These are phyloP conservation scores for Tragelaphus oryx DNA, from an alignment of 2,797 vertebrate species.

Conservation along the genomic window DNA sequence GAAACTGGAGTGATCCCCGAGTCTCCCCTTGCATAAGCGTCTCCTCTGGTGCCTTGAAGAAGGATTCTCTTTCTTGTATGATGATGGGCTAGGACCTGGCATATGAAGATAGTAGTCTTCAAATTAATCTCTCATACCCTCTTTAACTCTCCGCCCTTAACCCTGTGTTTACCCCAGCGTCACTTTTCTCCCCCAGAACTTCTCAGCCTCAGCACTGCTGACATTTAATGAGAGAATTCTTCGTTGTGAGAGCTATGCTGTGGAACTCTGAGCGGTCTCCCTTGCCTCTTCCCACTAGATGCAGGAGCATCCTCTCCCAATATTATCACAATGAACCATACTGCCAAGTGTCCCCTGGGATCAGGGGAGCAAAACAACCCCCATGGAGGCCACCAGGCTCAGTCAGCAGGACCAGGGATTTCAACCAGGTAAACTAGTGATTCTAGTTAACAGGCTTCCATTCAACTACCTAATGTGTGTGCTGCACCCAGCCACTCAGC, in stretches of 20 bases:
- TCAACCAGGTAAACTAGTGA: background rate
- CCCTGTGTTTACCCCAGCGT: background rate
- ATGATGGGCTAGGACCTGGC: background rate
- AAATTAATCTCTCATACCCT: background rate
- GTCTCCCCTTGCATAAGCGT: background rate
- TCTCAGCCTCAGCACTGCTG: background rate
- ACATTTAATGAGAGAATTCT: background rate
- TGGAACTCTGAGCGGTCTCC: background rate
- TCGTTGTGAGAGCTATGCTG: background rate
- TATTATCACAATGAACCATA: background rate
- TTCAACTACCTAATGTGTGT: background rate
- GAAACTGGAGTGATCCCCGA: too few relatives aligned
- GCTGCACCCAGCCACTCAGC: background rate
- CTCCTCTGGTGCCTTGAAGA: background rate
- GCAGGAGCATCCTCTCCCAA: background rate
- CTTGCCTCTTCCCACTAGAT: background rate
- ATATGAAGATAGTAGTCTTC: background rate
- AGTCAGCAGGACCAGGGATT: background rate
- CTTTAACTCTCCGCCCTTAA: background rate
- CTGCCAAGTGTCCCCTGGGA: background rate
- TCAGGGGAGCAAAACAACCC: background rate
- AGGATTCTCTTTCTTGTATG: background rate
- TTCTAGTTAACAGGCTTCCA: background rate
- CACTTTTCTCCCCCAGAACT: background rate
- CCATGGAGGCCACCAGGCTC: background rate